These are phyloP conservation scores for Venustaconcha ellipsiformis DNA, from an alignment of 1,140 invertebrate genomes.

Conservation along the genomic window DNA sequence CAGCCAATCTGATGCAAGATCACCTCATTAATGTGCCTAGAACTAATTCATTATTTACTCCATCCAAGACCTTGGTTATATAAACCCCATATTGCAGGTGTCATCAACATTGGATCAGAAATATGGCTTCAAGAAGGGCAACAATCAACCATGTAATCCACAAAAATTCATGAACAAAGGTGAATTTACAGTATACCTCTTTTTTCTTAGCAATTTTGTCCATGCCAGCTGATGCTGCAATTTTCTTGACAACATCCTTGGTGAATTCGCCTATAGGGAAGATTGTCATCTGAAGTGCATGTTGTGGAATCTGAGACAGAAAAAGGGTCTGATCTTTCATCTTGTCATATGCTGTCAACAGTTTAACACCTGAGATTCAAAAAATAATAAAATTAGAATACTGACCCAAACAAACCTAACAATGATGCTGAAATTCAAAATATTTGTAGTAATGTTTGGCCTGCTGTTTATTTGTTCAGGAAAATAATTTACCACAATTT, in stretches of 20 bases:
- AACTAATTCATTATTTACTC: too few species aligned
- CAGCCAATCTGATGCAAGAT: too few species aligned
- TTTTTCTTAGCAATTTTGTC: constrained; percentile 83
- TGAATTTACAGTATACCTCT: constrained; percentile 73
- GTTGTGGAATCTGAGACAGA: constrained; percentile 85
- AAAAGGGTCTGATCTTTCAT: constrained; percentile 98
- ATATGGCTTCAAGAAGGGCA: background rate
- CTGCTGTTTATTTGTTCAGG: background rate
- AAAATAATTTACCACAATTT: background rate
- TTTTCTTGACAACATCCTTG: constrained; percentile 84
- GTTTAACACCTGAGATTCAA: constrained; percentile 73
- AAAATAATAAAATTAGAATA: constrained; percentile 10
- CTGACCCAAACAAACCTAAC: too few species aligned
- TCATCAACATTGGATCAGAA: background rate
- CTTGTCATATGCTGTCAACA: constrained; percentile 81
- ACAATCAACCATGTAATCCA: background rate
- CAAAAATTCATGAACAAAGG: background rate
- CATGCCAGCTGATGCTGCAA: constrained; percentile 81
- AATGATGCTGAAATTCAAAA: background rate
- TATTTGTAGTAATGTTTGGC: background rate
- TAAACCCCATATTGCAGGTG: background rate
- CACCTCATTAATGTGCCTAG: too few species aligned
- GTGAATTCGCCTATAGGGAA: constrained; percentile 88
- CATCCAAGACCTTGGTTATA: too few species aligned
- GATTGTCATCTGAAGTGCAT: constrained; percentile 83